Base-by-base conservation (phyloP, 2,888 invertebrate genomes). In the Scrobipalpa atriplicella region DNA sequence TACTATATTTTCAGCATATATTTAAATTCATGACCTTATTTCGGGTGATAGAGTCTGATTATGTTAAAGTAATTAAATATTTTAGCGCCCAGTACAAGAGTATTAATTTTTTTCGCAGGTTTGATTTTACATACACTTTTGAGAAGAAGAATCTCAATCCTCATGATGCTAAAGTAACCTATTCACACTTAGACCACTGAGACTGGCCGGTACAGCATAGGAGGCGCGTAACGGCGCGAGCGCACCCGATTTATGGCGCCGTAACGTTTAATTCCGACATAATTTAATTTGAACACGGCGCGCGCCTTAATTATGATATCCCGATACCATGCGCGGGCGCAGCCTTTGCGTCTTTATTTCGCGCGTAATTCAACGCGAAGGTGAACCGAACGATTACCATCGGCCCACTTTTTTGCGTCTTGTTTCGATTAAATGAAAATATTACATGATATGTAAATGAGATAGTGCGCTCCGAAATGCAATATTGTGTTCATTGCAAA, bases 231-330 rank as follows among this genome's bases (percentile, higher is more conserved):
- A 84, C 84, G 72, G 84, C 84, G 84, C 83, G n/a, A 75, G 70
- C 76, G 74, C 75, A 69, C 72, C 74, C 80, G 83, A 86, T 86
- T 87, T 87, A 87, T 82, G 76, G 73, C 80, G 79, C 81, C 80
- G 78, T 87, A 84, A 87, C 83, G 79, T 87, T 88, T 89, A 85
- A 89, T 87, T 86, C 79, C 75, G 81, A 87, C 87, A 88, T 89
- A 88, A 89, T 86, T 88, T 88, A 86, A 87, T 86, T 86, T 84
- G 83, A 88, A 88, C 88, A 89, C 82, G 86, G 80, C 82, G 79
- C 84, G 74, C 73, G 71, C 75, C 84, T 87, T 89, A 87, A 89
- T 89, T 87, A 89, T 87, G 86, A 88, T 88, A 87, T 84, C 86
- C 74, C 66, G 79, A 82, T 80, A 79, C 56, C 56, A 56, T 56